Evolutionary conservation across 2,888 invertebrate genomes (phyloP).

Genomic region (Tetrapedia diversipes): DNA sequence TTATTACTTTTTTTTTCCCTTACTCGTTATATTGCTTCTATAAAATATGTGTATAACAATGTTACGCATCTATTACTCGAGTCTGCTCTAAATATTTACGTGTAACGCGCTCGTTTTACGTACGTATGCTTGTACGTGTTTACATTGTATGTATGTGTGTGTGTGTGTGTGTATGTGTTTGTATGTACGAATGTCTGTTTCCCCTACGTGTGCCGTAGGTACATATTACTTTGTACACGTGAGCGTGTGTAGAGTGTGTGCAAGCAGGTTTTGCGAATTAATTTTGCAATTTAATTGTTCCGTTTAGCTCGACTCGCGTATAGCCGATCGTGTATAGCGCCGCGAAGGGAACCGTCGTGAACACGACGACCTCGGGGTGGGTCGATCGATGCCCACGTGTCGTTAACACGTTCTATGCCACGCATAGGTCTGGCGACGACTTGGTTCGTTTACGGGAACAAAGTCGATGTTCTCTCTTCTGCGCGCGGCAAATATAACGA

Average conservation of each 20-base stretch:
- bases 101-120: conserved; percentile 29
- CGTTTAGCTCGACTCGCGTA: conserved; percentile 5
- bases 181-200: neutral
- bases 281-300: too few species aligned
- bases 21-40: conserved; percentile 75
- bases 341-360: neutral
- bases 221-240: neutral
- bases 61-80: conserved; percentile 69
- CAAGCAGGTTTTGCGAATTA: too few species aligned
- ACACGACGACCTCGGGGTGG: neutral
- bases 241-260: neutral
- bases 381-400: conserved; percentile 26
- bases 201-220: neutral
- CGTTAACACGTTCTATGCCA: conserved; percentile 22
- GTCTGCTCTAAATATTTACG: conserved; percentile 64
- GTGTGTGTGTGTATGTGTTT: neutral
- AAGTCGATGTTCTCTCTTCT: neutral
- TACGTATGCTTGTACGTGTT: conserved; percentile 6
- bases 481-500: neutral
- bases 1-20: conserved; percentile 52
- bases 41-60: conserved; percentile 79
- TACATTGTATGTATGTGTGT: conserved; percentile 5
- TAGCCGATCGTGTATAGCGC: conserved; percentile 26
- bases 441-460: too few species aligned
- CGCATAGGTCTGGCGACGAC: neutral